Conservation (phyloP, 1,140 invertebrate species). For the Daktulosphaira vitifoliae region DNA sequence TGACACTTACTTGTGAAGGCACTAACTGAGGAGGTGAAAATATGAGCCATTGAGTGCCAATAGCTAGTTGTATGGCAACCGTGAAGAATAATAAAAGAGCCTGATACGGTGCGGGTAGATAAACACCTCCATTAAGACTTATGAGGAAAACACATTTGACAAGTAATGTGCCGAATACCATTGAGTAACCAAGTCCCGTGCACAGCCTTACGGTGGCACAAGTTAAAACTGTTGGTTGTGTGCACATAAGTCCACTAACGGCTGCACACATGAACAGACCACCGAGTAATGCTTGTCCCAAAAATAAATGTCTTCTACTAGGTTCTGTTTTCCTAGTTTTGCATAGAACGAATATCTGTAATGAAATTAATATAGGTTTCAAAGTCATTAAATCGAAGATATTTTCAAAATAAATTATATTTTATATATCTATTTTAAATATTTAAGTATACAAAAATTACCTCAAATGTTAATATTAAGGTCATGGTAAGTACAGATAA, state of each 20-base stretch:
- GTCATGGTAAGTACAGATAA: constrained; percentile 40
- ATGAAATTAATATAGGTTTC: not conserved
- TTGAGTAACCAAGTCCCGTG: constrained; percentile 65
- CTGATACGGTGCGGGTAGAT: constrained; percentile 82
- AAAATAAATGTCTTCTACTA: constrained; percentile 74
- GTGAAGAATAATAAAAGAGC: constrained; percentile 82
- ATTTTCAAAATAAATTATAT: not conserved
- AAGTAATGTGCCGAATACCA: constrained; percentile 84
- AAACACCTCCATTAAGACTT: constrained; percentile 81
- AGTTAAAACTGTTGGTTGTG: constrained; percentile 66
- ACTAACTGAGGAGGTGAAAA: constrained; percentile 57
- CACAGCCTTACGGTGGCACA: constrained; percentile 77
- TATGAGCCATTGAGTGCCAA: constrained; percentile 75
- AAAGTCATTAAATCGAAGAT: not conserved
- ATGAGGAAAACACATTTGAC: constrained; percentile 91
- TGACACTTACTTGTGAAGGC: constrained; percentile 44
- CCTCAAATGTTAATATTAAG: constrained; percentile 40
- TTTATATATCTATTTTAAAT: not conserved
- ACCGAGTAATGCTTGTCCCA: constrained; percentile 81
- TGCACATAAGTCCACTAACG: constrained; percentile 66
- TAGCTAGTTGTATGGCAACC: constrained; percentile 78
- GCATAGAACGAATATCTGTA: constrained; percentile 39
- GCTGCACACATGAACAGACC: constrained; percentile 76
- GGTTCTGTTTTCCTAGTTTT: constrained; percentile 65
- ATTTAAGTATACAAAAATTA: constrained; percentile 9